Evolutionary conservation across 2,888 invertebrate species (phyloP).

Genomic region (Lamellibrachia columna): DNA sequence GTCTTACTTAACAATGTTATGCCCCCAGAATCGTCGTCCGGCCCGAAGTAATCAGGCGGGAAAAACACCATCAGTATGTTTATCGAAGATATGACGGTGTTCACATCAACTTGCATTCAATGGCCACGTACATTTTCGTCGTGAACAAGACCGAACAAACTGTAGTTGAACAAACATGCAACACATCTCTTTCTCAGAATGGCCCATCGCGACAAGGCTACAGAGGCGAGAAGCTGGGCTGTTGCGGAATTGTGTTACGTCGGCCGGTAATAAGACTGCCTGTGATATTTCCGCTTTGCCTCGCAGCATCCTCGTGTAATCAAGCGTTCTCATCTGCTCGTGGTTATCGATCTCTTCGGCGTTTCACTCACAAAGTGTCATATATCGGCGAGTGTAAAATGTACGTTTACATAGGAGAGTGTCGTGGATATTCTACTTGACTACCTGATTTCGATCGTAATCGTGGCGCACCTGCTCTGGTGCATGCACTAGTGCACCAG

Average conservation of each 20-base stretch:
- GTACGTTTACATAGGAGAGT: background rate
- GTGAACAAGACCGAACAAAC: background rate
- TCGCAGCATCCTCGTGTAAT: background rate
- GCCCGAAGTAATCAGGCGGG: too few relatives aligned
- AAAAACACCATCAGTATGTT: too few relatives aligned
- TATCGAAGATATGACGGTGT: too few relatives aligned
- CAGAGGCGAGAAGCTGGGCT: background rate
- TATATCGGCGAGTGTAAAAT: background rate
- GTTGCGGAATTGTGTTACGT: slow-evolving; percentile 7
- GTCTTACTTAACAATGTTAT: too few relatives aligned
- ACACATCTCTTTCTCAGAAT: background rate
- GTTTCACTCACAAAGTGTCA: background rate
- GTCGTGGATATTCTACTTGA: background rate
- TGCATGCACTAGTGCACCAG: too few relatives aligned
- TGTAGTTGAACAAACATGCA: background rate
- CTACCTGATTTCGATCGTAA: background rate
- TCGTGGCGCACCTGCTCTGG: background rate
- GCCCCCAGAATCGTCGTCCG: too few relatives aligned
- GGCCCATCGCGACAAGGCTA: background rate
- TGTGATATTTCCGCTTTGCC: background rate
- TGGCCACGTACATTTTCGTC: too few relatives aligned
- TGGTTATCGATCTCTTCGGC: background rate
- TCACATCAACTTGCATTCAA: too few relatives aligned
- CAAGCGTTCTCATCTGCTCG: background rate
- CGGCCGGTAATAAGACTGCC: background rate